Percentiles rank a stretch among this genome's conserved stretches.
These are phyloP conservation scores for Diplolepis rosae DNA, from an alignment of 2,888 invertebrate genomes.

Conservation along the genomic window DNA sequence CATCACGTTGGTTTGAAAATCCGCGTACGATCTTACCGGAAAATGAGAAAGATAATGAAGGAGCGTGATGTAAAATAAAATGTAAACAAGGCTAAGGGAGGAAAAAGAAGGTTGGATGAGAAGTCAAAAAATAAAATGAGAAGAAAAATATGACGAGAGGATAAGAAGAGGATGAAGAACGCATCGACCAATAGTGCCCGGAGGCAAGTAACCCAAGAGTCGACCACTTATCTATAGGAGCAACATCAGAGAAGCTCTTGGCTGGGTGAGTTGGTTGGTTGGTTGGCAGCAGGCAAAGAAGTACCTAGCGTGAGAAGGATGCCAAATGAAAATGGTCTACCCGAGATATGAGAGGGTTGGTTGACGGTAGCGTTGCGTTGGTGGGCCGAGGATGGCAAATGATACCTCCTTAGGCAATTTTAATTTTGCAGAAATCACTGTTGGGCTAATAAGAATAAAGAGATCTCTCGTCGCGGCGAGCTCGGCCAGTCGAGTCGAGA, in stretches of 20 bases:
- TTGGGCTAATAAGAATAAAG: conserved; percentile 72
- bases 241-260: conserved; percentile 70
- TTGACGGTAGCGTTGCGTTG: conserved; percentile 48
- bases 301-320: conserved; percentile 69
- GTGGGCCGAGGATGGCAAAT: conserved; percentile 64
- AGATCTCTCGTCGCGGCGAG: conserved; percentile 61
- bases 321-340: conserved; percentile 65
- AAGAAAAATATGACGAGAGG: conserved; percentile 50
- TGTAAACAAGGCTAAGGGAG: conserved; percentile 58
- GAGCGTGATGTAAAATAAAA: conserved; percentile 64
- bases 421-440: conserved; percentile 73
- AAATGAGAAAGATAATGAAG: conserved; percentile 64
- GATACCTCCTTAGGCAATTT: conserved; percentile 73
- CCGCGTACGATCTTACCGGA: conserved; percentile 35
- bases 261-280: conserved; percentile 60
- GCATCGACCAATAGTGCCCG: conserved; percentile 69
- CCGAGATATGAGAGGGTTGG: conserved; percentile 57
- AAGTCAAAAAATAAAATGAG: conserved; percentile 38
- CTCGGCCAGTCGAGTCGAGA: conserved; percentile 53
- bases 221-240: conserved; percentile 71
- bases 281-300: conserved; percentile 67
- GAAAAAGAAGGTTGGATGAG: conserved; percentile 40
- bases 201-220: conserved; percentile 67
- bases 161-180: conserved; percentile 47
- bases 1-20: neutral